phyloP scores from a whole-genome alignment of 2,797 vertebrate species.

The Alcedo quadribrachys region DNA sequence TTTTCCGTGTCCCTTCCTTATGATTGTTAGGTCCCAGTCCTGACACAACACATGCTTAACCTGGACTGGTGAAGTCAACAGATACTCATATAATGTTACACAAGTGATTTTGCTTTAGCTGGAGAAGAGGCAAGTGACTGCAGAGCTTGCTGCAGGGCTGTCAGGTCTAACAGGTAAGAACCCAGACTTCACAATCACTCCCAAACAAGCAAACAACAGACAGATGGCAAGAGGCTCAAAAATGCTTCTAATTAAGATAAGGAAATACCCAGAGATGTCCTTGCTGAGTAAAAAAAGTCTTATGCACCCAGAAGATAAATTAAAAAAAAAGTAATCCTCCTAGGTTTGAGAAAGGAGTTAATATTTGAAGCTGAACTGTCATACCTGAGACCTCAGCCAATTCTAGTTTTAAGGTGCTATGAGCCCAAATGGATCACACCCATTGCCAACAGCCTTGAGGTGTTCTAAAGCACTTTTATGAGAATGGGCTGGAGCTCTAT shows the following conservation, averaged over 20 bases:
- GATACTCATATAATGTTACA: neutral
- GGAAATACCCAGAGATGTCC: neutral
- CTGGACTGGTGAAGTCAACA: neutral
- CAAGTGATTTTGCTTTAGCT: neutral
- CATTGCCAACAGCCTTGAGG: neutral
- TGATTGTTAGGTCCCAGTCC: neutral
- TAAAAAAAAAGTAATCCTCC: neutral
- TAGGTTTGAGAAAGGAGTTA: neutral
- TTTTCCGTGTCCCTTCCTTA: neutral
- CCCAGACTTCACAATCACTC: neutral
- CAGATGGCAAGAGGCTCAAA: neutral
- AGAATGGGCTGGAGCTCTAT: neutral
- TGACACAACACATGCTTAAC: neutral
- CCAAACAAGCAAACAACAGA: neutral
- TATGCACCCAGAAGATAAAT: neutral
- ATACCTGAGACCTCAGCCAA: neutral
- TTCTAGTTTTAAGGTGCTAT: neutral
- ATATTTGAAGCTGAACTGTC: neutral
- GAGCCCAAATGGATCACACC: neutral
- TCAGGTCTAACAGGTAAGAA: neutral
- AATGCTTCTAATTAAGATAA: neutral
- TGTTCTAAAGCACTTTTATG: neutral
- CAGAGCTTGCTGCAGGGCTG: neutral
- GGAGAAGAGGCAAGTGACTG: neutral
- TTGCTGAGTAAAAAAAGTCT: neutral